A percentile compares a stretch with the other conserved stretches of the same genome.
These are phyloP conservation scores for Hyppa rectilinea DNA, from an alignment of 2,888 invertebrate genomes.

Conservation along the genomic window DNA sequence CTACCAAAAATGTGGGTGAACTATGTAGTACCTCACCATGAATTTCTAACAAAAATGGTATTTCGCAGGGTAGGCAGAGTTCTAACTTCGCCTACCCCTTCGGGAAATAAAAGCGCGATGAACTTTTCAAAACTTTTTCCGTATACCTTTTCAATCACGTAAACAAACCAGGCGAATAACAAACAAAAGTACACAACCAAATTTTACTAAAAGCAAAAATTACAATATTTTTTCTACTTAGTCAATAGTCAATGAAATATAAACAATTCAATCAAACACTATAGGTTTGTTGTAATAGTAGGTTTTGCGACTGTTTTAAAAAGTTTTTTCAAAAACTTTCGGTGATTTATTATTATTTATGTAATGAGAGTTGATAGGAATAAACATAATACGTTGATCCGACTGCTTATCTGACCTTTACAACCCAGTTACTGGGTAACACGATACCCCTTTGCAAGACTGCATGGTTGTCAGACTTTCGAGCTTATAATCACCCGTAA, in stretches of 20 bases:
- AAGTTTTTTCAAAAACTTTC: conserved; percentile 1
- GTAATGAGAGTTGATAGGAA: neutral
- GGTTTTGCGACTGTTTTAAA: conserved; percentile 8
- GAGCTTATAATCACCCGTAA: too few relatives aligned
- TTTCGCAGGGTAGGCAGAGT: neutral
- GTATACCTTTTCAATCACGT: conserved; percentile 32
- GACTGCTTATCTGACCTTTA: too few relatives aligned
- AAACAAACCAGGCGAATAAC: conserved; percentile 23
- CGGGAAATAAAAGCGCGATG: conserved; percentile 8
- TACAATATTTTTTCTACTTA: conserved; percentile 38
- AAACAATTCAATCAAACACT: conserved; percentile 27
- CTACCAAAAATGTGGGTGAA: neutral
- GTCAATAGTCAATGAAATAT: conserved; percentile 18
- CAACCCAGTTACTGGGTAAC: too few relatives aligned
- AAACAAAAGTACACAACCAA: conserved; percentile 38
- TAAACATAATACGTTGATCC: too few relatives aligned
- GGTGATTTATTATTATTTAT: neutral
- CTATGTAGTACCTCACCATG: too few relatives aligned
- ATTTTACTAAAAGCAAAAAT: conserved; percentile 48
- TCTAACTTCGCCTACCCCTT: neutral
- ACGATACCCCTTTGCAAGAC: too few relatives aligned
- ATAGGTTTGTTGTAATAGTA: neutral
- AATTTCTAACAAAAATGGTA: too few relatives aligned
- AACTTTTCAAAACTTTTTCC: conserved; percentile 14
- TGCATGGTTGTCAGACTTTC: too few relatives aligned